Base-by-base conservation (phyloP, 2,888 invertebrate genomes). In the Drosophila greeni region DNA sequence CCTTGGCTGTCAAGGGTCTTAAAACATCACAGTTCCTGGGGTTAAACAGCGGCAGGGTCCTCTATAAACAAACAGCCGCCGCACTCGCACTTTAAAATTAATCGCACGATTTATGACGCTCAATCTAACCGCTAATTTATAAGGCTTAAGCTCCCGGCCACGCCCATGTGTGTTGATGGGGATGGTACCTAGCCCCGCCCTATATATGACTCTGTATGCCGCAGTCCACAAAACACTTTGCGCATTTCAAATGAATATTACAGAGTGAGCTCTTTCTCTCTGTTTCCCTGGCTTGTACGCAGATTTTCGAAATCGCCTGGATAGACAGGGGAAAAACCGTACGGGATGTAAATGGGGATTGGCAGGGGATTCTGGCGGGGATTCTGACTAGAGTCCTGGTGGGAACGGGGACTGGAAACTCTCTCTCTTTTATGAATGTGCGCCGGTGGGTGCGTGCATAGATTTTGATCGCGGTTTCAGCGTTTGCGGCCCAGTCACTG, bases 101-200 rank as follows among this genome's bases (percentile, higher is more conserved):
- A 82, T 80, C 83, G 70, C 70, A 73, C 72, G 70, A 83, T 82
- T 83, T 82, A 82, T 78, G 73, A 74, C 69, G 78, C 75, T 70
- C 76, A 73, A 76, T 78, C 82, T 76, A 82, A 80, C 82, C 82
- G 70, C 80, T 83, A 82, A 82, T 82, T 81, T 81, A 73, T 82
- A 75, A 67, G 76, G 75, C 78, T 76, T 73, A 77, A 56, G 68
- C 42, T 31, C 53, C 52, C 69, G 39, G 26, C 34, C 60, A 24
- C 36, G 40, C 31, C 40, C 29, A 33, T 20, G 45, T 9, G 33
- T 42, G 34, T 9, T 34, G 29, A 9, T 39, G 18, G 26, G 20
- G 12, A 33, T 43, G 43, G 54, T 34, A 36, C 56, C 29, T 0
- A 55, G 9, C 12, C 34, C 18, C 16, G 18, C 48, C 37, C 24